Evolutionary conservation across 2,113 vertebrate species (phyloP).

Genomic region (Morone saxatilis): DNA sequence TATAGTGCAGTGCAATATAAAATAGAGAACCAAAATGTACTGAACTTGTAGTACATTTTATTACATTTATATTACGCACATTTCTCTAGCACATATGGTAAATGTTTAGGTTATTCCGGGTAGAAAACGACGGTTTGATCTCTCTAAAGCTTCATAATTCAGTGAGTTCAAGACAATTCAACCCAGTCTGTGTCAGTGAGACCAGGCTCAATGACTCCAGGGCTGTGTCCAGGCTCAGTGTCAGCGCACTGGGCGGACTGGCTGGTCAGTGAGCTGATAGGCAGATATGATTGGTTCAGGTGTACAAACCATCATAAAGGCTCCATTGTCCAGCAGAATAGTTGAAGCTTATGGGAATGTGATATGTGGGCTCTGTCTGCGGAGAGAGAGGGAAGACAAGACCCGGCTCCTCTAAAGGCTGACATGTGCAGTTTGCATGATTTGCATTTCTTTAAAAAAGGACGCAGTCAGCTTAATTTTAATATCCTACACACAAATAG

Average conservation of each 20-base stretch:
- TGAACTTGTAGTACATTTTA: not conserved
- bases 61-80: not conserved
- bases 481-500: too few relatives aligned
- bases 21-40: not conserved
- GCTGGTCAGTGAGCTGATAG: slow-evolving; percentile 25
- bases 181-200: not conserved
- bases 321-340: slow-evolving; percentile 69
- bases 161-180: not conserved
- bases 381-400: slow-evolving; percentile 1
- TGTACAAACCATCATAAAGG: slow-evolving; percentile 67
- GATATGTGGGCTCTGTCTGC: slow-evolving; percentile 53
- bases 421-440: not conserved
- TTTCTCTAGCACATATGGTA: not conserved
- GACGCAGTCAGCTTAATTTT: not conserved
- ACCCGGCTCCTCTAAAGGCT: not conserved
- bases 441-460: not conserved
- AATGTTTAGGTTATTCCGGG: not conserved
- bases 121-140: not conserved
- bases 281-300: slow-evolving; percentile 68
- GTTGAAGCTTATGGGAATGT: slow-evolving; percentile 60
- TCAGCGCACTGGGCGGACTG: not conserved
- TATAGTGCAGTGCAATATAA: not conserved
- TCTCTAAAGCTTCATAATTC: not conserved
- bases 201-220: not conserved
- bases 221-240: not conserved